Percentiles rank a stretch among this genome's conserved stretches.
phyloP scores from a whole-genome alignment of 2,797 vertebrate species.

The Varecia variegata region DNA sequence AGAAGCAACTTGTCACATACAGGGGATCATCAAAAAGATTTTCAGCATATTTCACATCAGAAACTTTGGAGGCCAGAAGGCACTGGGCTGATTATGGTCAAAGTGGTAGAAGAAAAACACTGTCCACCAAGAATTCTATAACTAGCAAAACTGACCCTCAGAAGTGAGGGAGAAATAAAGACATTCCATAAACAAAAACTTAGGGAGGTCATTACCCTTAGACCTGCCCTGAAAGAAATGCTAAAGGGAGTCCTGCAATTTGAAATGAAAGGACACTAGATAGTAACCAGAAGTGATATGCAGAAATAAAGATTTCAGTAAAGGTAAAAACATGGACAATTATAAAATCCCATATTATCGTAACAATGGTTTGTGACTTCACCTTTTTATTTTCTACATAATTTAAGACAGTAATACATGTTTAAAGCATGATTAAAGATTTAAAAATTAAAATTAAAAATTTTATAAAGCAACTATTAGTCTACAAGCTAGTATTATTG shows the following conservation, averaged over 20 bases:
- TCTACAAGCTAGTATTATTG: background rate
- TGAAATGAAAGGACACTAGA: background rate
- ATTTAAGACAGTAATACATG: background rate
- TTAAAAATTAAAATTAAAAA: background rate
- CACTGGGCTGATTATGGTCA: background rate
- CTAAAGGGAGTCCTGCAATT: background rate
- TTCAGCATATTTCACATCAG: background rate
- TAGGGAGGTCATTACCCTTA: background rate
- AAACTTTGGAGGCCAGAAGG: background rate
- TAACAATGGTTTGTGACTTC: background rate
- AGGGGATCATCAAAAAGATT: background rate
- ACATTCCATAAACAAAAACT: background rate
- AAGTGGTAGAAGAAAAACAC: background rate
- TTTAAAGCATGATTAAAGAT: background rate
- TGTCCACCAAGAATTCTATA: background rate
- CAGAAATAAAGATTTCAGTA: background rate
- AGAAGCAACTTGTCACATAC: background rate
- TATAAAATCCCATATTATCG: background rate
- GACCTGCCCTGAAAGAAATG: background rate
- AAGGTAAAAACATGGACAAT: background rate
- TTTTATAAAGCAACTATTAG: background rate
- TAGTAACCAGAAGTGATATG: background rate
- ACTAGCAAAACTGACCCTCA: background rate
- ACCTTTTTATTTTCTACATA: background rate
- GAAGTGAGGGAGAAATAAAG: background rate